phyloP scores from a whole-genome alignment of 2,797 vertebrate species.

The Tokudaia tokunoshimensis region DNA sequence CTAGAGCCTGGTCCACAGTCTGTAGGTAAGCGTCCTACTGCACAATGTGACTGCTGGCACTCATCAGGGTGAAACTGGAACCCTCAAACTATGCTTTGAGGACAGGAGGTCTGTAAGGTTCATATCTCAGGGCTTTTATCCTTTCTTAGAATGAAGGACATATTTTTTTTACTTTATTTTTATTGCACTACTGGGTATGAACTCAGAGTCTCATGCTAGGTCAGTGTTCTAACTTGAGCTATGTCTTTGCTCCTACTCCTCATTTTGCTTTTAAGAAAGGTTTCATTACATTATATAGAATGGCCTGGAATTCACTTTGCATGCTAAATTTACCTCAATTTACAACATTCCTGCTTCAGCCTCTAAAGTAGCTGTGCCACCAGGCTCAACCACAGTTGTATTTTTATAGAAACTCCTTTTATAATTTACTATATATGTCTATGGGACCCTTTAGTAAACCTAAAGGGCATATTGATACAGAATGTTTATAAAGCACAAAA shows the following conservation, averaged over 20 bases:
- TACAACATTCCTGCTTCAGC: background rate
- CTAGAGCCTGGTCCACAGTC: background rate
- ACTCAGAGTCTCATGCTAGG: background rate
- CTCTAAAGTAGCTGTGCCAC: background rate
- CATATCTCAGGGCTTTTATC: conserved; percentile 17
- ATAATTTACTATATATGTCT: background rate
- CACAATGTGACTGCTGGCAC: background rate
- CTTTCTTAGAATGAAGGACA: conserved; percentile 31
- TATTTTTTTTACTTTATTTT: background rate
- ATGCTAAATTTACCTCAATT: background rate
- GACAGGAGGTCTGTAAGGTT: background rate
- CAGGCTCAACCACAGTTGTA: background rate
- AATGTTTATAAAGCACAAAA: background rate
- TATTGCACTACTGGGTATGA: background rate
- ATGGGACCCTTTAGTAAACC: conserved; percentile 6
- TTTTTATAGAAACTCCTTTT: conserved; percentile 41
- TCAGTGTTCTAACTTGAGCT: background rate
- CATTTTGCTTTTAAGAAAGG: background rate
- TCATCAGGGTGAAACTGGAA: background rate
- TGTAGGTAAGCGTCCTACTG: background rate
- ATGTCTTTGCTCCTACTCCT: background rate
- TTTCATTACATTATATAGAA: background rate
- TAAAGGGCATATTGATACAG: background rate
- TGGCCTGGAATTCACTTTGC: background rate
- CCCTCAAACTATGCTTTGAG: conserved; percentile 11